Percentiles rank a stretch among this genome's conserved stretches.
These are phyloP conservation scores for Mesochorus sp. DNA, from an alignment of 2,888 invertebrate species.

Conservation along the genomic window DNA sequence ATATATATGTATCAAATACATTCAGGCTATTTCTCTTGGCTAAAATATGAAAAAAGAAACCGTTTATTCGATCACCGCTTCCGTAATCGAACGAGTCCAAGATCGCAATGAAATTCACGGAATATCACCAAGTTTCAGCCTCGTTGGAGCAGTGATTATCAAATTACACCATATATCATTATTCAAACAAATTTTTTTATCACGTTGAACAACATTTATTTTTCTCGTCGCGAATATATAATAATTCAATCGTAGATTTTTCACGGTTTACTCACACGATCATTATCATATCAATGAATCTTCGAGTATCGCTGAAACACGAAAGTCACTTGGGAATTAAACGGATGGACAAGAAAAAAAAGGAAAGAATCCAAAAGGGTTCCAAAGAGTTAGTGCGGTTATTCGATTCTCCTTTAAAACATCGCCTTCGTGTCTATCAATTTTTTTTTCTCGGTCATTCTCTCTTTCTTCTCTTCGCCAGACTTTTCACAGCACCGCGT, in stretches of 20 bases:
- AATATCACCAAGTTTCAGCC: slow-evolving; percentile 29
- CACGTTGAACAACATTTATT: not conserved
- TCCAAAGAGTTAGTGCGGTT: too few species aligned
- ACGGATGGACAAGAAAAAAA: slow-evolving; percentile 6
- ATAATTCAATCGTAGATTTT: not conserved
- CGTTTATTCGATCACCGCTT: slow-evolving; percentile 24
- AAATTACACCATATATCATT: not conserved
- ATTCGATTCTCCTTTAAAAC: slow-evolving; percentile 49
- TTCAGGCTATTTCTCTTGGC: slow-evolving; percentile 28
- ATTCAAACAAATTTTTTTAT: not conserved
- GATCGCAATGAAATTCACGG: slow-evolving; percentile 16
- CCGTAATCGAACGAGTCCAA: not conserved
- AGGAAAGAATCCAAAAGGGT: slow-evolving; percentile 21
- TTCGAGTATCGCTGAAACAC: slow-evolving; percentile 5
- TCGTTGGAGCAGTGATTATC: not conserved
- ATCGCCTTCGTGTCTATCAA: slow-evolving; percentile 29
- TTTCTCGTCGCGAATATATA: not conserved
- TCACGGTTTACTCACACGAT: not conserved
- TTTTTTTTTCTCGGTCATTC: slow-evolving; percentile 11
- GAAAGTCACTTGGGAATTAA: slow-evolving; percentile 38
- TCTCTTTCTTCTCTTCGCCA: not conserved
- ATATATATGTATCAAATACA: slow-evolving; percentile 14
- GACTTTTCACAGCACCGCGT: not conserved
- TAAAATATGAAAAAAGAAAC: slow-evolving; percentile 44
- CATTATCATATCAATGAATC: slow-evolving; percentile 28